Evolutionary conservation across 2,888 invertebrate species (phyloP).

Genomic region (Lithophane leautieri): DNA sequence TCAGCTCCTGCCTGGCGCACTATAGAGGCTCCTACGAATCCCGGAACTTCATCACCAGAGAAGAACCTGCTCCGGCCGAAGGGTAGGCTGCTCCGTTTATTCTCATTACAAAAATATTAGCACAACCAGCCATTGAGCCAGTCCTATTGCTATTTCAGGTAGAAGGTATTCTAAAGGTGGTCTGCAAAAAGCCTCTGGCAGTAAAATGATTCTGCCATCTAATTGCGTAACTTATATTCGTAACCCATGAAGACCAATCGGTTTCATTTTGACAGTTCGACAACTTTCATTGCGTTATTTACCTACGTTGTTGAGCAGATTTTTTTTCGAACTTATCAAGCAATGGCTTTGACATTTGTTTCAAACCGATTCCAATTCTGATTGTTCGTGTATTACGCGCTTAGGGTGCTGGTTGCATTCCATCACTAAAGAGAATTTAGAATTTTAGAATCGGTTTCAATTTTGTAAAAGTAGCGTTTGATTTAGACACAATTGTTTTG

Average conservation of each 20-base stretch:
- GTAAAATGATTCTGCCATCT: background rate
- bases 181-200: background rate
- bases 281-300: no score
- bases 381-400: no score
- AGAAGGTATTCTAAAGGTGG: background rate
- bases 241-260: no score
- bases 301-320: no score
- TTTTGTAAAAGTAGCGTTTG: background rate
- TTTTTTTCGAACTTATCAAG: no score
- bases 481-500: background rate
- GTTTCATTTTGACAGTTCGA: no score
- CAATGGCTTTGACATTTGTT: no score
- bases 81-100: slow-evolving; percentile 66
- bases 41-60: slow-evolving; percentile 78
- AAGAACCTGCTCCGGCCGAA: slow-evolving; percentile 74
- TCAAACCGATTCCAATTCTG: no score
- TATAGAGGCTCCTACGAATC: slow-evolving; percentile 77
- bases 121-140: background rate
- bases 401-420: background rate
- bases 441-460: background rate
- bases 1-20: slow-evolving; percentile 77
- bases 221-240: no score
- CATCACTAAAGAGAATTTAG: background rate
- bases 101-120: background rate
- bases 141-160: background rate